Percentiles rank a stretch among this genome's conserved stretches.
These are phyloP conservation scores for Epizoanthus ramosus DNA, from an alignment of 92 coral and sea anemone species.

Conservation along the genomic window DNA sequence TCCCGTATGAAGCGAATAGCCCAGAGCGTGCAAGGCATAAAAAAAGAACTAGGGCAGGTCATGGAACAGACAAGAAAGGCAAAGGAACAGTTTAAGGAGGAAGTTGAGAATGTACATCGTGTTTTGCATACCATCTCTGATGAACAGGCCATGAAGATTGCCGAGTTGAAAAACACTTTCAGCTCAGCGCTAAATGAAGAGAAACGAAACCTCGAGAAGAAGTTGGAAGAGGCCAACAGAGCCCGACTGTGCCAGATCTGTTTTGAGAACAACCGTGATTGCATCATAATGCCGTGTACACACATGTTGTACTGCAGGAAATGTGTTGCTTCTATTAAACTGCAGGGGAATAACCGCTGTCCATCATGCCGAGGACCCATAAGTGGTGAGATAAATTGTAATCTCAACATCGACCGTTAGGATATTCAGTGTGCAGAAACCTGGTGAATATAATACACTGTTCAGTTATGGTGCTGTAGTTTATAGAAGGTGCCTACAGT, in stretches of 20 bases:
- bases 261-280: constrained; percentile 68
- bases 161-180: constrained; percentile 2
- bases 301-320: constrained; percentile 72
- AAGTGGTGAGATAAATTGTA: constrained; percentile 66
- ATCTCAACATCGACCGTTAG: constrained; percentile 20
- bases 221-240: constrained; percentile 35
- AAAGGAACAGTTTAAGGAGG: neutral
- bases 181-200: constrained; percentile 37
- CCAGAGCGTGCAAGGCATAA: neutral
- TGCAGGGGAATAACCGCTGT: constrained; percentile 57
- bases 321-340: constrained; percentile 61
- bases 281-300: constrained; percentile 82
- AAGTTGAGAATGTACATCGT: neutral
- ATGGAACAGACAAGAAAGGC: neutral
- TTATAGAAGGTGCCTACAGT: too few relatives aligned
- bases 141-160: constrained; percentile 33
- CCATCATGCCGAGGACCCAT: constrained; percentile 76
- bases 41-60: neutral
- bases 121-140: constrained; percentile 15
- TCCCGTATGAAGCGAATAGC: constrained; percentile 2
- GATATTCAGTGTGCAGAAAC: too few relatives aligned
- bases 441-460: too few relatives aligned
- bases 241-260: constrained; percentile 72
- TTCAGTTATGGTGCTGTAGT: too few relatives aligned
- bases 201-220: constrained; percentile 13